These are phyloP conservation scores for Epinephelus moara DNA, from an alignment of 2,113 vertebrate species.

Conservation along the genomic window DNA sequence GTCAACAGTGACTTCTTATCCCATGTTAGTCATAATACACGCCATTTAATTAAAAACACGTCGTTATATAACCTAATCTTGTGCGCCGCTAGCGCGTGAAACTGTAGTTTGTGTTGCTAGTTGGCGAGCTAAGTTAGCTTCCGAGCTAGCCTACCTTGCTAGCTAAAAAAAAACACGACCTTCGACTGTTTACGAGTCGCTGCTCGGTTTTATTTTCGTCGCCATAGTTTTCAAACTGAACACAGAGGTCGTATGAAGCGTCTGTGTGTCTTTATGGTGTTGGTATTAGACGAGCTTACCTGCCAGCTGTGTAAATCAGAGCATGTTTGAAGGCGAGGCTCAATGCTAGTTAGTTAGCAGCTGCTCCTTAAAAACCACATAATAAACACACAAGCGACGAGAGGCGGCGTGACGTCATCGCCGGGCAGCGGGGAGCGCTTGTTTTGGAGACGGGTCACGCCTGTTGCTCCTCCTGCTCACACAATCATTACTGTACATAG, in stretches of 20 bases:
- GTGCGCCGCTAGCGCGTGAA: neutral
- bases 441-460: conserved; percentile 27
- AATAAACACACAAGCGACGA: conserved; percentile 64
- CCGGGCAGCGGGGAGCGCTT: neutral
- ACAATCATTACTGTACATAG: neutral
- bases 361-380: conserved; percentile 61
- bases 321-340: conserved; percentile 73
- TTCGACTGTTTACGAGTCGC: conserved; percentile 52
- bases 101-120: neutral
- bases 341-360: conserved; percentile 64
- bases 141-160: conserved; percentile 52
- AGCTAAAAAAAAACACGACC: conserved; percentile 61
- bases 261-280: neutral
- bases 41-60: neutral
- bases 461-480: neutral
- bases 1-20: neutral
- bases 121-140: conserved; percentile 55
- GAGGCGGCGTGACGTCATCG: conserved; percentile 63
- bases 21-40: neutral
- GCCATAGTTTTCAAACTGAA: neutral
- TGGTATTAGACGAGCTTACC: conserved; percentile 55
- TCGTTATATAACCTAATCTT: too few relatives aligned
- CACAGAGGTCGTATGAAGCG: neutral
- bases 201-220: conserved; percentile 9
- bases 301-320: conserved; percentile 66